Conservation (phyloP, 2,113 vertebrate genomes). For the Rhegmatorhina hoffmannsi region DNA sequence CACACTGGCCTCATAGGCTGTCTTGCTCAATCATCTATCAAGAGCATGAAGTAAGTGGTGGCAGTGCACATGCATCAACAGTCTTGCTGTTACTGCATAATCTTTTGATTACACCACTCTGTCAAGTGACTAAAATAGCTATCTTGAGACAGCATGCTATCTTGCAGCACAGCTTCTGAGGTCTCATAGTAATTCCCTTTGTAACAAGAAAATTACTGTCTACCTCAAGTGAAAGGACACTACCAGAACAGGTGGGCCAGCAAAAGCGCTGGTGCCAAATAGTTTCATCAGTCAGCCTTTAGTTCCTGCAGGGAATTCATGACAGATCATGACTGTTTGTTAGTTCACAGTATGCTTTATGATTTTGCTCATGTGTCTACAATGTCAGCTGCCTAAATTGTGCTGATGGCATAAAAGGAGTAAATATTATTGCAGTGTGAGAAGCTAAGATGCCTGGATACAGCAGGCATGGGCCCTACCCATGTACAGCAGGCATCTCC, state of each 20-base stretch:
- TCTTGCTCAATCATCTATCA: not conserved
- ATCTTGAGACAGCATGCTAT: slow-evolving; percentile 37
- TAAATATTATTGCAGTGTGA: not conserved
- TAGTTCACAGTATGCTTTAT: not conserved
- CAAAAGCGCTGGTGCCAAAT: not conserved
- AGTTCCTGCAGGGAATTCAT: not conserved
- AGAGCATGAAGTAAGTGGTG: not conserved
- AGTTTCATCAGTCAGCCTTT: not conserved
- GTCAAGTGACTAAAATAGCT: slow-evolving; percentile 40
- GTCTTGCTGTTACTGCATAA: slow-evolving; percentile 37
- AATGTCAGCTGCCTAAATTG: not conserved
- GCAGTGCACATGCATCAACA: slow-evolving; percentile 13
- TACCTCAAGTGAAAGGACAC: not conserved
- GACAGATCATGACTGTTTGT: not conserved
- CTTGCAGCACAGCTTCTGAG: slow-evolving; percentile 8
- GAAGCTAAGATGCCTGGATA: not conserved
- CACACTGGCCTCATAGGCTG: not conserved
- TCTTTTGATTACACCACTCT: slow-evolving; percentile 44
- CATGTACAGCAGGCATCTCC: not conserved
- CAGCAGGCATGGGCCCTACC: not conserved
- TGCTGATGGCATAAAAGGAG: accelerated
- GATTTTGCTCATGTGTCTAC: not conserved
- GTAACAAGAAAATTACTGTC: slow-evolving; percentile 6
- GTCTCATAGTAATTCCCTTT: not conserved
- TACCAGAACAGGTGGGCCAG: not conserved